These are phyloP conservation scores for Trematomus bernacchii DNA, from an alignment of 2,797 vertebrate genomes.

Conservation along the genomic window DNA sequence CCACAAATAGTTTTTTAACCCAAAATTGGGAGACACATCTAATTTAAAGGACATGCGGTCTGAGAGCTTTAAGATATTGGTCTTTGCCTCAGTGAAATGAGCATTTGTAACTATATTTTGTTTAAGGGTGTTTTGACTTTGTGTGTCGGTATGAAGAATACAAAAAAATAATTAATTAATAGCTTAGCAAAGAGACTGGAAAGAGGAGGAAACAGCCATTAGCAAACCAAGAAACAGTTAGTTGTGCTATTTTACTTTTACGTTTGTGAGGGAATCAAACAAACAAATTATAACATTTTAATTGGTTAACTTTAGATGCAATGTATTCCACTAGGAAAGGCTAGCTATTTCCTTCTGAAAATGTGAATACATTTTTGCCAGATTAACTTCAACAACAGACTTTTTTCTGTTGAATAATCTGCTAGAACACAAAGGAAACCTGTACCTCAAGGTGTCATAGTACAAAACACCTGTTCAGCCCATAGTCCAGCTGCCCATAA, in stretches of 20 bases:
- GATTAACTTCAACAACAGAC: neutral
- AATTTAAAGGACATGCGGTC: neutral
- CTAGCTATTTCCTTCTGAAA: neutral
- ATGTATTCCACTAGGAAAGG: neutral
- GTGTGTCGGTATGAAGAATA: too few species aligned
- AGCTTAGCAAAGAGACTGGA: neutral
- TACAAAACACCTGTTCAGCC: constrained; percentile 53
- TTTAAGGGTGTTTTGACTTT: too few species aligned
- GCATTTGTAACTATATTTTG: neutral
- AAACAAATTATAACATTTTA: neutral
- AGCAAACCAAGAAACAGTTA: neutral
- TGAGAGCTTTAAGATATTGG: neutral
- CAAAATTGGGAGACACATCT: neutral
- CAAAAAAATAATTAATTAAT: neutral
- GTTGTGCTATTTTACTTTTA: neutral
- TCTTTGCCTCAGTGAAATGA: neutral
- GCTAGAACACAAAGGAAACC: constrained; percentile 53
- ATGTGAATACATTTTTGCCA: too few species aligned
- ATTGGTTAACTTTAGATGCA: neutral
- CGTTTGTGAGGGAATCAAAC: neutral
- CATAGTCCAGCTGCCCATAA: constrained; percentile 58
- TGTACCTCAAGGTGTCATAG: constrained; percentile 54
- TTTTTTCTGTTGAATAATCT: constrained; percentile 31
- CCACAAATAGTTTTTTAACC: constrained; percentile 15
- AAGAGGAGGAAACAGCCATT: neutral